Conservation (phyloP, 2,888 invertebrate species). For the Branchellion lobata region DNA sequence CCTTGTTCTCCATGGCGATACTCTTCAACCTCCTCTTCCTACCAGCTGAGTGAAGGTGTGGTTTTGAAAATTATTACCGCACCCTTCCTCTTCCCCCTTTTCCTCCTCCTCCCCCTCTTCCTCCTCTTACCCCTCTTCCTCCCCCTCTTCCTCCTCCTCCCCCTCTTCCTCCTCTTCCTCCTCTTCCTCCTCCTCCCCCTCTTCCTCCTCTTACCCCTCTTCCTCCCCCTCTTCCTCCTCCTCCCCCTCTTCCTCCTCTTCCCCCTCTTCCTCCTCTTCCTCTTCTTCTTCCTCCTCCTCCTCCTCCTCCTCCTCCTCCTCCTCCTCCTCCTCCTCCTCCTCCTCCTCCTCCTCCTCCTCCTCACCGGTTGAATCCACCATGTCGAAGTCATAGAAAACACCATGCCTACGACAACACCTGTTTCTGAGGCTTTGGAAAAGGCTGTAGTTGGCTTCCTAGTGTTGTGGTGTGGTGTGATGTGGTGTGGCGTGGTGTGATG, state of each 20-base stretch:
- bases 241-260: not conserved
- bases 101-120: too few species aligned
- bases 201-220: not conserved
- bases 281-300: too few species aligned
- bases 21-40: slow-evolving; percentile 30
- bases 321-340: slow-evolving; percentile 12
- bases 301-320: not conserved
- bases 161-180: too few species aligned
- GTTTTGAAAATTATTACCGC: not conserved
- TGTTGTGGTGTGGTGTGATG: not conserved
- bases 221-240: not conserved
- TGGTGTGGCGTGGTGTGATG: not conserved
- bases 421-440: not conserved
- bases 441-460: not conserved
- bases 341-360: slow-evolving; percentile 1
- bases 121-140: too few species aligned
- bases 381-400: not conserved
- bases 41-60: too few species aligned
- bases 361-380: not conserved
- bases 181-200: too few species aligned
- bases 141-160: too few species aligned
- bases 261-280: not conserved
- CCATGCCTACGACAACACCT: not conserved
- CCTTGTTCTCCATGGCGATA: slow-evolving; percentile 6
- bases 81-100: too few species aligned